Evolutionary conservation across 1,140 invertebrate genomes (phyloP).

Genomic region (Batillaria attramentaria): DNA sequence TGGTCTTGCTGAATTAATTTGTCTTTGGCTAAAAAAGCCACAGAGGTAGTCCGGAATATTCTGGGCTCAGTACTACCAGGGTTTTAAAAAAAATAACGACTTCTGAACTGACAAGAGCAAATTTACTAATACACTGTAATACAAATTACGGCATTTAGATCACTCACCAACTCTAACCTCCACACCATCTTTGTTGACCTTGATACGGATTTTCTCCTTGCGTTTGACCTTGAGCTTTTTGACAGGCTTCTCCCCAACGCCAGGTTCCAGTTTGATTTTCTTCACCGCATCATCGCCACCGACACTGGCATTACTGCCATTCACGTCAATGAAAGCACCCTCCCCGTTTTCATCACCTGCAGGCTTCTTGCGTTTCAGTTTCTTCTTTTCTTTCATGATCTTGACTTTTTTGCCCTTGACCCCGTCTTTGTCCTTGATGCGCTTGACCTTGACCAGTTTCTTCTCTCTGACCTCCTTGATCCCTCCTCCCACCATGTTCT

Average conservation of each 20-base stretch:
- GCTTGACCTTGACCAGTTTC: slow-evolving; percentile 55
- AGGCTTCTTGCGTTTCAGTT: slow-evolving; percentile 51
- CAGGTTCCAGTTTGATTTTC: slow-evolving; percentile 55
- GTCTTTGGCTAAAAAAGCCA: too few species aligned
- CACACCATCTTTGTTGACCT: slow-evolving; percentile 9
- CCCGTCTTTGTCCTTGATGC: slow-evolving; percentile 58
- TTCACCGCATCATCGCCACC: slow-evolving; percentile 13
- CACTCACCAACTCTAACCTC: slow-evolving; percentile 8
- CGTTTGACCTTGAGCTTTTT: slow-evolving; percentile 41
- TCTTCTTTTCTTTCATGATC: slow-evolving; percentile 54
- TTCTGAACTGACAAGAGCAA: too few species aligned
- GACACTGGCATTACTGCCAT: not conserved
- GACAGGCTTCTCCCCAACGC: slow-evolving; percentile 36
- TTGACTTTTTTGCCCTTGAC: slow-evolving; percentile 63
- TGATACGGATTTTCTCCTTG: slow-evolving; percentile 24
- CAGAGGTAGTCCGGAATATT: too few species aligned
- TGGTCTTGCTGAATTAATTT: too few species aligned
- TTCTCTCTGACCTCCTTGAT: slow-evolving; percentile 35
- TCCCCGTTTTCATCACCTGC: slow-evolving; percentile 27
- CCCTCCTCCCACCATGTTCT: slow-evolving; percentile 39
- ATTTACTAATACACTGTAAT: too few species aligned
- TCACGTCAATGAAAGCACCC: not conserved
- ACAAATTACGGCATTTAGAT: too few species aligned
- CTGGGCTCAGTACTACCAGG: too few species aligned
- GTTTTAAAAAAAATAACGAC: too few species aligned